phyloP scores from a whole-genome alignment of 2,113 vertebrate genomes.

The Suricata suricatta region DNA sequence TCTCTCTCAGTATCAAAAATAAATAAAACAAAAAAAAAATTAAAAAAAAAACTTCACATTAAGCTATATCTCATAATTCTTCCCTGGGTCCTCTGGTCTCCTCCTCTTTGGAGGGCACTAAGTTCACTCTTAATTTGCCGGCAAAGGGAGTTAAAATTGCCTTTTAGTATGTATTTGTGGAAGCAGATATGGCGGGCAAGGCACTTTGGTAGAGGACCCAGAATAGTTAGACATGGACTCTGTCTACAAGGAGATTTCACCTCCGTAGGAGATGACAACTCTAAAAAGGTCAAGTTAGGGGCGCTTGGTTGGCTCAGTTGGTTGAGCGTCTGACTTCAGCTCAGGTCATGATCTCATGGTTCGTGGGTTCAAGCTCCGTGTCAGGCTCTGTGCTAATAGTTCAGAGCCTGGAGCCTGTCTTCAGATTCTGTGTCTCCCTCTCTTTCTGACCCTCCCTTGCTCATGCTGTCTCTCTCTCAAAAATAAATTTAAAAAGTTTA shows the following conservation, averaged over 20 bases:
- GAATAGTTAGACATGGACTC: neutral
- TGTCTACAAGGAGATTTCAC: neutral
- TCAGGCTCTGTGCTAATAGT: too few species aligned
- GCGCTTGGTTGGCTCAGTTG: too few species aligned
- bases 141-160: neutral
- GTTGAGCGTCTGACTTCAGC: too few species aligned
- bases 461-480: too few species aligned
- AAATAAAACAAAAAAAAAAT: too few species aligned
- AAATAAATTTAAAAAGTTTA: too few species aligned
- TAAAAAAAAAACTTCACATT: neutral
- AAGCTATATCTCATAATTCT: neutral
- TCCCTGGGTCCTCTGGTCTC: neutral
- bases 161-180: neutral
- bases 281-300: neutral
- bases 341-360: too few species aligned
- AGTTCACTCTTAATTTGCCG: neutral
- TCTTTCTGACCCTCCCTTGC: too few species aligned
- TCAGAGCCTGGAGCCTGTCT: too few species aligned
- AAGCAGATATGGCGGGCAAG: neutral
- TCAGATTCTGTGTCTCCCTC: too few species aligned
- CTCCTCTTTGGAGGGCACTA: neutral
- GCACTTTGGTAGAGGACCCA: fast-evolving
- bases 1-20: too few species aligned
- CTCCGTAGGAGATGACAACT: fast-evolving
- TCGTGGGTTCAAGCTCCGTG: too few species aligned